Evolutionary conservation across 1,140 invertebrate genomes (phyloP), one percentile per base, ranked within the genome.

Genomic region (Camponotus pennsylvanicus): DNA sequence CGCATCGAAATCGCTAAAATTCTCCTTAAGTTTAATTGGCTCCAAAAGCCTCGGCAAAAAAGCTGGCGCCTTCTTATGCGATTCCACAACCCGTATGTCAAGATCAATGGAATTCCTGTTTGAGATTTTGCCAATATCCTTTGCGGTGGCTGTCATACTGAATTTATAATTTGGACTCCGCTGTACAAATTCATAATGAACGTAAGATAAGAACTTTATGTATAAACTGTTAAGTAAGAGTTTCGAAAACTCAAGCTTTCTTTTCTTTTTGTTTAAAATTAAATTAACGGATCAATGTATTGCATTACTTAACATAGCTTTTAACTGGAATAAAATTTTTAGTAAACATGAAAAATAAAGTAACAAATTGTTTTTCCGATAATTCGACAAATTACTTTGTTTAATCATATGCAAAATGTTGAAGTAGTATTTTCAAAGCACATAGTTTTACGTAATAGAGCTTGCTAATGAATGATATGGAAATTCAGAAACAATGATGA

Each of bases 1-100:
- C 34, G 94, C 94, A 21, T 96, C 96, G 90, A 96, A 98, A 93
- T 98, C 96, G 15, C 94, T 96, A 70, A 97, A 96, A 94, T 97
- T 97, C 95, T 98, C 98, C 84, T 95, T 95, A 40, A 98, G 94
- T 85, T 94, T 95, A 82, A 98, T 97, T 76, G 96, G 96, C 6
- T 95, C 94, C 66, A 94, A 89, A 15, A 96, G 96, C 77, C 96
- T 94, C 83, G 96, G 95, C 66, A 96, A 95, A 90, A 98, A 98
- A 57, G 95, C 96, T 66, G 98, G 98, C 59, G 98, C 97, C 94
- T 98, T 98, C 94, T 98, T 98, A 92, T 98, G 97, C 2, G 98
- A 98, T 92, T 98, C 98, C 1, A 98, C 97, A 27, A 99, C 98
- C 85, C 96, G 96, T 87, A 99, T 98, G 86, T 97, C 96, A 85